Evolutionary conservation across 2,888 invertebrate genomes (phyloP).

Genomic region (Caenorhabditis sp.): DNA sequence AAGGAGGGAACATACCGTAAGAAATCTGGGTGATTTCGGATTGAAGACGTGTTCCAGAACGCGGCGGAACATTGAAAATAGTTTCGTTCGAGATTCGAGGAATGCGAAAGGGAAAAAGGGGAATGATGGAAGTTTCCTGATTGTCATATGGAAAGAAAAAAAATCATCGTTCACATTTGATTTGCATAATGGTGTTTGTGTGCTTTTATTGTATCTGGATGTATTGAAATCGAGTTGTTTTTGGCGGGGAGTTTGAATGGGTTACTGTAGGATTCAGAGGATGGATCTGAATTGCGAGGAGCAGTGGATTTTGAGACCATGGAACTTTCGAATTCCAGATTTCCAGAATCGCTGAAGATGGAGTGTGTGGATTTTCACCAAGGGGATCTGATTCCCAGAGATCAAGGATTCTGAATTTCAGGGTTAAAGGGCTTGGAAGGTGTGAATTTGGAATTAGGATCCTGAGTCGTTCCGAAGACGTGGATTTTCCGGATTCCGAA

Average conservation of each 20-base stretch:
- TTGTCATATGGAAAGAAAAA: background rate
- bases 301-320: background rate
- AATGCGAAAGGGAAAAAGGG: background rate
- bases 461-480: too few relatives aligned
- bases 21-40: conserved; percentile 24
- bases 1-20: conserved; percentile 3
- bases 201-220: background rate
- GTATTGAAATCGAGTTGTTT: background rate
- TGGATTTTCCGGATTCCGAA: too few relatives aligned
- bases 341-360: background rate
- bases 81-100: conserved; percentile 7
- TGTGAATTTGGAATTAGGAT: too few relatives aligned
- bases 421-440: too few relatives aligned
- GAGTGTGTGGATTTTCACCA: too few relatives aligned
- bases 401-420: too few relatives aligned
- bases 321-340: background rate
- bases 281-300: background rate
- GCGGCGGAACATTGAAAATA: conserved; percentile 20
- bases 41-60: conserved; percentile 9
- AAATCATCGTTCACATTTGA: conserved; percentile 7
- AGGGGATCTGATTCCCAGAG: too few relatives aligned
- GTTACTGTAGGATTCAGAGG: background rate
- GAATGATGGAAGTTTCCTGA: background rate
- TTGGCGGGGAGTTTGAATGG: background rate
- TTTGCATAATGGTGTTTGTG: conserved; percentile 22